Conservation (phyloP, 1,140 invertebrate species). For the Bombus cullumanus region DNA sequence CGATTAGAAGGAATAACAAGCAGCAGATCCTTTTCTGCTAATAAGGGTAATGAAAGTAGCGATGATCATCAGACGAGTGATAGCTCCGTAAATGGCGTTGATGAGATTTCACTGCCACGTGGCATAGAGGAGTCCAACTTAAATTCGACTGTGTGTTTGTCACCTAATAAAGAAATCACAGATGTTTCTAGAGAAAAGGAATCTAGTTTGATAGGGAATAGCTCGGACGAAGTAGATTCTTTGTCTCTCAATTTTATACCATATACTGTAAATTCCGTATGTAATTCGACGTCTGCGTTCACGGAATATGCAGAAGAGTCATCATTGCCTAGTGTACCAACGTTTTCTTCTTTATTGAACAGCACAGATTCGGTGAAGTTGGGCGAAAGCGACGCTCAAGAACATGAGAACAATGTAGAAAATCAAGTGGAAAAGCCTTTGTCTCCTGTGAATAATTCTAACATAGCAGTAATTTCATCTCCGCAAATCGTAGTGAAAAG, state of each 20-base stretch:
- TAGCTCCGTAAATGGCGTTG: background rate
- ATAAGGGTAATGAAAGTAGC: background rate
- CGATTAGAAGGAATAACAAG: background rate
- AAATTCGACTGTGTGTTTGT: constrained; percentile 11
- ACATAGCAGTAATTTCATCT: background rate
- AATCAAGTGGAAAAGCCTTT: background rate
- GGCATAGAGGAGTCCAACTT: background rate
- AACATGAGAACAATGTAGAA: background rate
- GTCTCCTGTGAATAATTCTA: background rate
- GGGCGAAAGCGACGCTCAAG: background rate
- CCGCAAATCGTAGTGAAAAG: background rate
- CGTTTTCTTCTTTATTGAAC: constrained; percentile 8
- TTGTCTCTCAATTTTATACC: background rate
- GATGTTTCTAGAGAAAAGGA: background rate
- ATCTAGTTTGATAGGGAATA: background rate
- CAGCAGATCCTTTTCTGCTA: background rate
- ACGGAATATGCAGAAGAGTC: constrained; percentile 13
- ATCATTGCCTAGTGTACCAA: constrained; percentile 42
- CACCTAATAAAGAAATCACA: background rate
- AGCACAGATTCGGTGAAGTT: background rate
- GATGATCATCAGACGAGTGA: background rate
- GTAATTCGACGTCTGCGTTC: constrained; percentile 2
- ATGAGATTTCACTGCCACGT: background rate
- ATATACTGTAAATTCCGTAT: constrained; percentile 8
- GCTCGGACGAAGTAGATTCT: background rate